phyloP scores from a whole-genome alignment of 1,140 invertebrate genomes.

The Chrysomallon squamiferum region DNA sequence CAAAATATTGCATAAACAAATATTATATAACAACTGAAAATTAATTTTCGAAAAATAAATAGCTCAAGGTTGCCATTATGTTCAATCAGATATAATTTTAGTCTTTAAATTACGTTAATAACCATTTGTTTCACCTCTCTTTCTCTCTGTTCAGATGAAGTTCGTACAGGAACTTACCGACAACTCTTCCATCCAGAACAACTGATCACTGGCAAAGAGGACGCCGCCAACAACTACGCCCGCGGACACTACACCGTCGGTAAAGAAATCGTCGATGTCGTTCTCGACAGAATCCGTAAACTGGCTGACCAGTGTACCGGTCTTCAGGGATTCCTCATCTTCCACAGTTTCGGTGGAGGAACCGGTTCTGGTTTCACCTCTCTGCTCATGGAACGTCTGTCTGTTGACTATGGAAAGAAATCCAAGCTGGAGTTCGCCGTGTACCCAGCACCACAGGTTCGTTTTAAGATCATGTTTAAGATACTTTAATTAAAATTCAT shows the following conservation, averaged over 20 bases:
- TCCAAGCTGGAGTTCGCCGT: conserved; percentile 8
- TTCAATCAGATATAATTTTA: no score
- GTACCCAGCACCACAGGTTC: conserved; percentile 31
- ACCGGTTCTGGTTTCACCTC: conserved; percentile 80
- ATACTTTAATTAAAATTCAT: no score
- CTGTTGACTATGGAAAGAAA: conserved; percentile 78
- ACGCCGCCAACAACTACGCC: conserved; percentile 10
- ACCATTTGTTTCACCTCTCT: no score
- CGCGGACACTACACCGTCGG: conserved; percentile 7
- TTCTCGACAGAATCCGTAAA: conserved; percentile 5
- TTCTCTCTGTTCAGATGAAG: background rate
- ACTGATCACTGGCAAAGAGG: conserved; percentile 61
- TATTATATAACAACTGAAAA: no score
- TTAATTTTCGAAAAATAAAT: no score
- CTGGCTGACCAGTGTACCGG: conserved; percentile 10
- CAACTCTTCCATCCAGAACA: conserved; percentile 28
- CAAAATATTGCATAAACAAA: no score
- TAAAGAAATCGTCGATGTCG: conserved; percentile 4
- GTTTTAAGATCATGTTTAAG: no score
- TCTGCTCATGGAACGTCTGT: conserved; percentile 84
- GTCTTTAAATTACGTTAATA: background rate
- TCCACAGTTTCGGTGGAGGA: conserved; percentile 6
- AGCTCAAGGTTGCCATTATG: no score
- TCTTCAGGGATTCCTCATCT: conserved; percentile 9
- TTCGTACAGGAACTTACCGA: conserved; percentile 68